Conservation (phyloP, 1,140 invertebrate species). For the Halotydeus destructor region DNA sequence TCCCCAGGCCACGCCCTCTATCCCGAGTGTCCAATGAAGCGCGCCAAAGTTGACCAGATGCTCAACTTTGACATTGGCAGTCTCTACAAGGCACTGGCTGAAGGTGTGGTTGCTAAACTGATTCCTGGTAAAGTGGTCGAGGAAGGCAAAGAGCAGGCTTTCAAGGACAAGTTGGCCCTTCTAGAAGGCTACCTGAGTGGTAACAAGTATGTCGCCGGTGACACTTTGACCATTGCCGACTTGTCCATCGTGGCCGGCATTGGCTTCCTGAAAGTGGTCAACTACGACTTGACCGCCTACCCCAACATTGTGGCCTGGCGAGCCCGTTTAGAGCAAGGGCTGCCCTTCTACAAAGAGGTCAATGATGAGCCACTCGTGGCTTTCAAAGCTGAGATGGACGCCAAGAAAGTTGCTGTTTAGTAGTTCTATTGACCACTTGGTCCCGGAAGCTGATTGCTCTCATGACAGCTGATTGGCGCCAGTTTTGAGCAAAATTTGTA, state of each 20-base stretch:
- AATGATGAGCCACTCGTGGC: conserved; percentile 3
- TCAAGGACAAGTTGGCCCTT: conserved; percentile 23
- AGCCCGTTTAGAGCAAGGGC: conserved; percentile 50
- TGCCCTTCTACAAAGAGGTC: conserved; percentile 3
- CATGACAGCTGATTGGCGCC: too few relatives aligned
- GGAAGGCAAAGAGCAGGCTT: conserved; percentile 14
- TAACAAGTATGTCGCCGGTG: conserved; percentile 24
- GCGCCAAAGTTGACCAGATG: conserved; percentile 45
- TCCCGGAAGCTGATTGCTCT: too few relatives aligned
- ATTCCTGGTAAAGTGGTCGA: neutral
- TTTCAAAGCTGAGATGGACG: too few relatives aligned
- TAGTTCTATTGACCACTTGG: too few relatives aligned
- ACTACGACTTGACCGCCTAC: conserved; percentile 47
- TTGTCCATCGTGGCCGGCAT: conserved; percentile 20
- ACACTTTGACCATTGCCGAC: conserved; percentile 42
- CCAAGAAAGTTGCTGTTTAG: too few relatives aligned
- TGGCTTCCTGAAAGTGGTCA: conserved; percentile 28
- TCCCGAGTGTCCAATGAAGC: conserved; percentile 39
- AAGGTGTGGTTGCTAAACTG: conserved; percentile 8
- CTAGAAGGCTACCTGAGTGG: conserved; percentile 23
- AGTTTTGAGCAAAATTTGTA: too few relatives aligned
- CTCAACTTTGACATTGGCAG: conserved; percentile 45
- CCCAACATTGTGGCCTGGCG: conserved; percentile 45
- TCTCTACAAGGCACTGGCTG: conserved; percentile 11
- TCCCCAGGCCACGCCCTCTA: conserved; percentile 43